phyloP scores from a whole-genome alignment of 2,113 vertebrate species.

The Brevimyrus niger region DNA sequence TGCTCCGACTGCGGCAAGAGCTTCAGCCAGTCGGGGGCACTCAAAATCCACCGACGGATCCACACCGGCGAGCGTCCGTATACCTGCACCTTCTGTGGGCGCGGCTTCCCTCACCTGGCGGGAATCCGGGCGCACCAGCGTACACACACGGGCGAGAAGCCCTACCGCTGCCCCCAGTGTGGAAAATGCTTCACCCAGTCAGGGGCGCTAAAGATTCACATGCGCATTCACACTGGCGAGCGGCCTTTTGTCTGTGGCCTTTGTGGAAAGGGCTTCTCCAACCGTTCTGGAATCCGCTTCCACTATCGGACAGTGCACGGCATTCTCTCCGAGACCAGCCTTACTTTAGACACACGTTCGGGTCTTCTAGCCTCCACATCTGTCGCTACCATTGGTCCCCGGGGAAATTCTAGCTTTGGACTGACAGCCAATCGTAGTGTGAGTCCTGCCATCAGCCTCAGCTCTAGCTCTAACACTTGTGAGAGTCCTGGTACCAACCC shows the following conservation, averaged over 20 bases:
- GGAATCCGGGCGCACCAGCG: constrained; percentile 64
- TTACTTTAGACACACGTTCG: background rate
- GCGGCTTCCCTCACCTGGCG: constrained; percentile 64
- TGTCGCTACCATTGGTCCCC: constrained; percentile 29
- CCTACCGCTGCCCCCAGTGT: constrained; percentile 67
- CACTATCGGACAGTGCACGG: constrained; percentile 63
- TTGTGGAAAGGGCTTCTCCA: constrained; percentile 67
- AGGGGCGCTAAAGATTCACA: constrained; percentile 63
- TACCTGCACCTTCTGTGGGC: constrained; percentile 53
- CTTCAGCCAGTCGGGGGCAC: constrained; percentile 68
- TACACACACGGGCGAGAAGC: constrained; percentile 68
- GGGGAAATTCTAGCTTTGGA: constrained; percentile 13
- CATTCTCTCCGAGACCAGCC: constrained; percentile 38
- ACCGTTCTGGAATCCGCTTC: constrained; percentile 64
- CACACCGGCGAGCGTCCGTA: constrained; percentile 60
- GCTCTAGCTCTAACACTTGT: background rate
- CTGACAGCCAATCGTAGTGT: background rate
- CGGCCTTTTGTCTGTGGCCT: constrained; percentile 61
- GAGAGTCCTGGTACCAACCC: background rate
- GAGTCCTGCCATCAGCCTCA: background rate
- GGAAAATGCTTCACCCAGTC: constrained; percentile 74
- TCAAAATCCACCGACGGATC: constrained; percentile 66
- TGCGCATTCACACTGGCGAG: constrained; percentile 60
- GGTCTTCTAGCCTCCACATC: background rate
- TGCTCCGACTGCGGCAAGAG: constrained; percentile 68